Evolutionary conservation across 2,888 invertebrate genomes (phyloP), one percentile per base, ranked within the genome.

Genomic region (Alentia gelatinosa): DNA sequence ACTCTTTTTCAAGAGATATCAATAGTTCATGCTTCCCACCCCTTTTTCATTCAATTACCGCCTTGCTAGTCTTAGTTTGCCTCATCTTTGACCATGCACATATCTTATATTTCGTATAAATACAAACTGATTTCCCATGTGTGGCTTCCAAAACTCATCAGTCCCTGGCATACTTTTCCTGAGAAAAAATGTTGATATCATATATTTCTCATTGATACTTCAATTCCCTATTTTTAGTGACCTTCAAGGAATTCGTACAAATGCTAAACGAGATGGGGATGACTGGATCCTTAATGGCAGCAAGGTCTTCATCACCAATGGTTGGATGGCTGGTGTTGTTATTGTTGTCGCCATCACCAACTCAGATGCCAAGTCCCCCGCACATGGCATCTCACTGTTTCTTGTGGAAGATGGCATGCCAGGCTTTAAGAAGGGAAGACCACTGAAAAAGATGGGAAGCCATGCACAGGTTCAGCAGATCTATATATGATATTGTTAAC

Each of bases 271-370:
- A 89, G 96, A 96, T 93, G 96, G 96, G 0, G 95, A 95, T 91
- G 96, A 96, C 93, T 96, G 95, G 94, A 96, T 96, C 90, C 94
- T 96, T 33, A 96, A 96, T 93, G 96, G 96, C 50, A 96, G 96
- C 92, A 96, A 96, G 94, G 95, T 95, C 15, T 96, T 96, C 93
- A 96, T 96, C 91, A 96, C 96, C 37, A 96, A 96, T 92, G 96
- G 96, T 37, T 95, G 93, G 92, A 94, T 96, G 95, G 92, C 94
- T 39, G 96, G 96, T 92, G 92, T 96, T 0, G 95, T 95, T n/a
- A 93, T 96, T 50, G 96, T 96, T 12, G 96, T 96, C 5, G 96
- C 96, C 0, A 93, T 96, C 5, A 96, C 96, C 1, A 94, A 96
- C 92, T 93, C 95, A 5, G 92, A 93, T 33, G 96, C 96, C 35